Percentiles rank a stretch among this genome's conserved stretches.
These are phyloP conservation scores for Melanaphis sacchari DNA, from an alignment of 1,140 invertebrate species.

Conservation along the genomic window DNA sequence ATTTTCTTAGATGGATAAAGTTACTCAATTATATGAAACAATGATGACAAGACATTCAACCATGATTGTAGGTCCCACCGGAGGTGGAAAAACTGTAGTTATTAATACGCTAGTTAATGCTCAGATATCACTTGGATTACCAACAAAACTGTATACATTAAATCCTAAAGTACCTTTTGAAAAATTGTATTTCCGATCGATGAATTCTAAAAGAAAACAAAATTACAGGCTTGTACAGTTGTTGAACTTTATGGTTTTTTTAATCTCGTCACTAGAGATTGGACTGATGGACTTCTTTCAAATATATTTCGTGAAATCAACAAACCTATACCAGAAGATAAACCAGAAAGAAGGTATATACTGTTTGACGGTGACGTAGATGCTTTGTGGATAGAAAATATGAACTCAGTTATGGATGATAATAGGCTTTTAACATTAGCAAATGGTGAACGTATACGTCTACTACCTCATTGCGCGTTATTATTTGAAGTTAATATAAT, in stretches of 20 bases:
- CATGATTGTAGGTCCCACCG: conserved; percentile 91
- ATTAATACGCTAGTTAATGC: conserved; percentile 81
- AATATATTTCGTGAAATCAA: conserved; percentile 92
- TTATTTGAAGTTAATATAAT: conserved; percentile 79
- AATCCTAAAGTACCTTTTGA: conserved; percentile 73
- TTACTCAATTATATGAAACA: conserved; percentile 89
- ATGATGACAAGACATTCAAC: conserved; percentile 92
- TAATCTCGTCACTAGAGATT: conserved; percentile 84
- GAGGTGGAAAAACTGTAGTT: conserved; percentile 88
- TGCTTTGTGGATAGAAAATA: conserved; percentile 93
- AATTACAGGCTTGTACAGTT: conserved; percentile 75
- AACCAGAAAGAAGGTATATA: conserved; percentile 79
- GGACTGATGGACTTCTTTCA: conserved; percentile 90
- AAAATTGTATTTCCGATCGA: not conserved
- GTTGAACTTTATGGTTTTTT: conserved; percentile 89
- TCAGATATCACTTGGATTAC: conserved; percentile 74
- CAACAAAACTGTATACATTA: conserved; percentile 78
- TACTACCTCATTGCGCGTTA: conserved; percentile 81
- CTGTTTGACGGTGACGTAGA: conserved; percentile 94
- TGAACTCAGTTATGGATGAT: conserved; percentile 97
- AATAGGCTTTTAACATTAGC: conserved; percentile 72
- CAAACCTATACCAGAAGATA: conserved; percentile 68
- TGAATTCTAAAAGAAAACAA: conserved; percentile 63
- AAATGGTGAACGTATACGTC: conserved; percentile 59
- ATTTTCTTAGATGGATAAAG: conserved; percentile 67